Evolutionary conservation across 1,140 invertebrate species (phyloP), one percentile per base, ranked within the genome.

Genomic region (Olivierus martensii): DNA sequence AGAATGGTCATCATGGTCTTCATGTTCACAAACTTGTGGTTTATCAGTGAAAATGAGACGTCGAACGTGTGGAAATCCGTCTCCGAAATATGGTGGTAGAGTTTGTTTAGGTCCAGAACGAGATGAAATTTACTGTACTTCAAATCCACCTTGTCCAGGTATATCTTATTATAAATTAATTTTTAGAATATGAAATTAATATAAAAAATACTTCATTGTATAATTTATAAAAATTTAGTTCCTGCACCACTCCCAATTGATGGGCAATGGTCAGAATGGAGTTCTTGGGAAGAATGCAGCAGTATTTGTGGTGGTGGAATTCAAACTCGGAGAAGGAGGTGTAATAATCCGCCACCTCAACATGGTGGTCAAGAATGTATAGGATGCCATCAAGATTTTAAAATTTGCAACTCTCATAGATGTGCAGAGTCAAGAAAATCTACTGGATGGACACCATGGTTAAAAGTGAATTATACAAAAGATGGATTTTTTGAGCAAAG

Each of bases 61-160:
- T 0, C 50, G 72, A 36, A 61, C 60, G 0, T 74, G 72, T 57
- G 53, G 53, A 4, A 58, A 55, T 18, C 63, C 66, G 1, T 61
- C 63, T 22, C 69, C 71, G 6, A 57, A 62, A 22, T 63, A 64
- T 52, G 69, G 69, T 17, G 72, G 72, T 2, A 57, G 62, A 44
- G 55, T 61, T 2, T 71, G 69, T 51, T 62, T 65, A 18, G 69
- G 69, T 2, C 55, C 60, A 34, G 64, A 66, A 60, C 73, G 77
- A 19, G 76, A 79, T 18, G 83, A 88, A 62, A 77, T 80, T 55
- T 80, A 82, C 57, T 90, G 87, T 61, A 74, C 81, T 22, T 78
- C 80, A 46, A 73, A 83, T 58, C 84, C 84, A 14, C 84, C 85
- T 0, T 89, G 86, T 65, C 84, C 86, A 10, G 74, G 74, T 73